These are phyloP conservation scores for Eristalis intricaria DNA, from an alignment of 2,888 invertebrate species.

Conservation along the genomic window DNA sequence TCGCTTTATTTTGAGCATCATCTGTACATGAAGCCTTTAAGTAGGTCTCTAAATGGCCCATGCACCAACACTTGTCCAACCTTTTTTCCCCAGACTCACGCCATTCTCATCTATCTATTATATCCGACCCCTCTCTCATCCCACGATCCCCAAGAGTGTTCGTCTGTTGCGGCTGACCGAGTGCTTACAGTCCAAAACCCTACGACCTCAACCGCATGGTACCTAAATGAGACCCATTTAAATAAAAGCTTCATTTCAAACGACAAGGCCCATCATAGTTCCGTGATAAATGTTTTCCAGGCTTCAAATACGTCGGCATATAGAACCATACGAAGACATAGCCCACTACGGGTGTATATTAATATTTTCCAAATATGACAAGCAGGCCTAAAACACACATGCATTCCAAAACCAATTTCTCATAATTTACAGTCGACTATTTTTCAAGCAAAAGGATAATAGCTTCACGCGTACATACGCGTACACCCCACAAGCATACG, in stretches of 20 bases:
- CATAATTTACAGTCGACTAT: conserved; percentile 68
- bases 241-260: conserved; percentile 32
- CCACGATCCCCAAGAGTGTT: background rate
- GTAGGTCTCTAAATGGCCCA: too few relatives aligned
- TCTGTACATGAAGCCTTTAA: background rate
- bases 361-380: conserved; percentile 43
- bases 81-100: background rate
- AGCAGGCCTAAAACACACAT: conserved; percentile 16
- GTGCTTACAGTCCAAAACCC: background rate
- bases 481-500: background rate
- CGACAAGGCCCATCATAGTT: background rate
- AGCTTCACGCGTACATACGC: conserved; percentile 43
- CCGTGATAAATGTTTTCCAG: conserved; percentile 39
- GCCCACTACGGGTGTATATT: conserved; percentile 15
- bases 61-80: background rate
- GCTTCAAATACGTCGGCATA: background rate
- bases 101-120: background rate
- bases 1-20: too few relatives aligned
- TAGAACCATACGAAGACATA: conserved; percentile 27
- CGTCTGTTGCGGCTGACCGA: conserved; percentile 2
- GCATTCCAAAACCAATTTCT: conserved; percentile 62
- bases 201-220: background rate
- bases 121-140: background rate
- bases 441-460: conserved; percentile 58
- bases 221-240: background rate